These are phyloP conservation scores for Nymphicus hollandicus DNA, from an alignment of 2,113 vertebrate genomes.

Conservation along the genomic window DNA sequence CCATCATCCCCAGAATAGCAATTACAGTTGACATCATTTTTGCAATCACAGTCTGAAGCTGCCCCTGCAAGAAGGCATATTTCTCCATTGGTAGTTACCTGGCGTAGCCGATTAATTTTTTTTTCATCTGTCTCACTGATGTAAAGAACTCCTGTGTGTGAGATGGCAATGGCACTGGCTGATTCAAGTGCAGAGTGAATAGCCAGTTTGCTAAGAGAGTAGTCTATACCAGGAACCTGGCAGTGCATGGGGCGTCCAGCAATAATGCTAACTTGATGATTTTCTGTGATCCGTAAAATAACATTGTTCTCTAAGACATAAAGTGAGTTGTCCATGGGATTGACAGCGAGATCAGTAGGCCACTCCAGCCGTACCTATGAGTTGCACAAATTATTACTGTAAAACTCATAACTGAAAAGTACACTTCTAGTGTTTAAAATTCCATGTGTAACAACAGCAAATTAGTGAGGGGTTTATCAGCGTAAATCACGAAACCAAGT, in stretches of 20 bases:
- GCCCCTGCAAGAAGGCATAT: conserved; percentile 95
- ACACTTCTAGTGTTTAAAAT: conserved; percentile 63
- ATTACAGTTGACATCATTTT: conserved; percentile 98
- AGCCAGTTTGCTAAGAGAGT: conserved; percentile 97
- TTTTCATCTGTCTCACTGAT: conserved; percentile 99
- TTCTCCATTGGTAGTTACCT: conserved; percentile 95
- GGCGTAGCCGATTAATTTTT: conserved; percentile 93
- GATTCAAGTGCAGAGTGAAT: conserved; percentile 97
- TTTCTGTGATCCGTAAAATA: conserved; percentile 97
- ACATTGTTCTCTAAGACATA: conserved; percentile 98
- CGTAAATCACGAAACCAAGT: conserved; percentile 41
- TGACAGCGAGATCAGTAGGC: conserved; percentile 97
- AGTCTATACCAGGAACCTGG: conserved; percentile 98
- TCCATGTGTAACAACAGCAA: conserved; percentile 61
- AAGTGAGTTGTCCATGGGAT: conserved; percentile 98
- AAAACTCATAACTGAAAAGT: conserved; percentile 48
- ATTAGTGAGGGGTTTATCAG: conserved; percentile 60
- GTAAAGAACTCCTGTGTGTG: conserved; percentile 93
- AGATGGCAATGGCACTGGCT: conserved; percentile 94
- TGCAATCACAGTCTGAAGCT: conserved; percentile 97
- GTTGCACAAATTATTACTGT: conserved; percentile 61
- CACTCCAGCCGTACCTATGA: conserved; percentile 95
- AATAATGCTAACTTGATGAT: conserved; percentile 99
- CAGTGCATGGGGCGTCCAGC: conserved; percentile 98
- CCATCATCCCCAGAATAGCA: conserved; percentile 97